These are phyloP conservation scores for Danaus melanippus DNA, from an alignment of 1,140 invertebrate genomes.

Conservation along the genomic window DNA sequence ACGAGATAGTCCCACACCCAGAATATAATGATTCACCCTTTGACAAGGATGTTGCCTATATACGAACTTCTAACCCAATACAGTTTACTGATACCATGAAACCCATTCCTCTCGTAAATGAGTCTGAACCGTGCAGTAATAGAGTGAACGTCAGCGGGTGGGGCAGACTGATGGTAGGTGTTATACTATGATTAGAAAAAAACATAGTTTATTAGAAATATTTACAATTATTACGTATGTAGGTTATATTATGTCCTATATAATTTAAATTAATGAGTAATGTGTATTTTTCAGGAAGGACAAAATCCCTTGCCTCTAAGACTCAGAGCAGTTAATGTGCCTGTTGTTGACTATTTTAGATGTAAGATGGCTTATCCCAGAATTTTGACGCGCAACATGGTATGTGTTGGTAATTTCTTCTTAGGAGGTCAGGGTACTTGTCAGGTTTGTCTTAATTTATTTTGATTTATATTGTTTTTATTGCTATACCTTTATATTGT, in stretches of 20 bases:
- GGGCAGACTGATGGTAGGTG: too few species aligned
- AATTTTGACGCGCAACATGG: background rate
- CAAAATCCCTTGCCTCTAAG: too few species aligned
- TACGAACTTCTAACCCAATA: background rate
- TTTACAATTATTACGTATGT: too few species aligned
- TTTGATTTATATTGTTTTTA: too few species aligned
- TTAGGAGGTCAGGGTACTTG: background rate
- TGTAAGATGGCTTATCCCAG: background rate
- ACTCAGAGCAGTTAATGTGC: background rate
- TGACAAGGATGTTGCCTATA: conserved; percentile 2
- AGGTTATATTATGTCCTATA: too few species aligned
- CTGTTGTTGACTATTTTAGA: background rate
- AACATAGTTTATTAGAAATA: too few species aligned
- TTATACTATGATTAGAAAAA: too few species aligned
- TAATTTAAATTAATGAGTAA: background rate
- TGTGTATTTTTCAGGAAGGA: background rate
- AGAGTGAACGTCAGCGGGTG: too few species aligned
- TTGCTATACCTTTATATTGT: too few species aligned
- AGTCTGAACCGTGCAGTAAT: too few species aligned
- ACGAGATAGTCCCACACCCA: background rate
- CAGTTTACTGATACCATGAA: background rate
- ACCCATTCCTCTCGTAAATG: background rate
- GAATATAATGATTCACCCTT: background rate
- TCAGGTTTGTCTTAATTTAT: background rate
- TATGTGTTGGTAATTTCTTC: background rate